Evolutionary conservation across 2,888 invertebrate genomes (phyloP).

Genomic region (Uloborus plumipes): DNA sequence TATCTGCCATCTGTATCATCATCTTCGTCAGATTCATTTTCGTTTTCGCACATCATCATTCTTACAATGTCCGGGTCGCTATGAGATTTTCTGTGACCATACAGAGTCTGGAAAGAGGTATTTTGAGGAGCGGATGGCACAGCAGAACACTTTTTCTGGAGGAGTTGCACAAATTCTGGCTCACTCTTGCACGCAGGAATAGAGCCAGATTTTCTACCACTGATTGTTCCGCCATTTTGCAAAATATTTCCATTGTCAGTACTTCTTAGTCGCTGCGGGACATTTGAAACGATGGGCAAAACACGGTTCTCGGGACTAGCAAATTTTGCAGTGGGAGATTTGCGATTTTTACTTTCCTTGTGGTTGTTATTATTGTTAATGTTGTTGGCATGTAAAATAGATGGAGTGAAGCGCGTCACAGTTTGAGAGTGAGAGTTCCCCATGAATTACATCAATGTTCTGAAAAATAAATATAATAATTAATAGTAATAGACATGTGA

Average conservation of each 20-base stretch:
- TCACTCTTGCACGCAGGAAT: not conserved
- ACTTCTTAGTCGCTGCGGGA: constrained; percentile 75
- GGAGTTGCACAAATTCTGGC: constrained; percentile 33
- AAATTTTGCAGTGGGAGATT: constrained; percentile 13
- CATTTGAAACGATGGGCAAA: constrained; percentile 35
- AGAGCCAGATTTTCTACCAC: constrained; percentile 73
- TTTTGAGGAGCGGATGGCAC: constrained; percentile 1
- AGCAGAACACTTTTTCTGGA: constrained; percentile 26
- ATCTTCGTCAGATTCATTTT: constrained; percentile 36
- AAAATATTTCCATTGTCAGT: constrained; percentile 88
- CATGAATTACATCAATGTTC: constrained; percentile 20
- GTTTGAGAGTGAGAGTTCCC: constrained; percentile 53
- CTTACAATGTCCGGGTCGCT: constrained; percentile 62
- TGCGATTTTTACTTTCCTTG: not conserved
- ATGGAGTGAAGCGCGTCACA: constrained; percentile 21
- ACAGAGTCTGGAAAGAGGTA: constrained; percentile 24
- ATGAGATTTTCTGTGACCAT: constrained; percentile 55
- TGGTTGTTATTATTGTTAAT: not conserved
- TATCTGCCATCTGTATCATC: constrained; percentile 25
- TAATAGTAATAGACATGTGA: not conserved
- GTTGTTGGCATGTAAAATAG: not conserved
- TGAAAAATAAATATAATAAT: constrained; percentile 3
- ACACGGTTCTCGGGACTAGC: constrained; percentile 56
- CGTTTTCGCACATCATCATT: constrained; percentile 64
- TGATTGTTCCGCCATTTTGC: constrained; percentile 86